Percentiles rank a stretch among this genome's conserved stretches.
Evolutionary conservation across 2,113 vertebrate species (phyloP).

Genomic region (Urocynchramus pylzowi): DNA sequence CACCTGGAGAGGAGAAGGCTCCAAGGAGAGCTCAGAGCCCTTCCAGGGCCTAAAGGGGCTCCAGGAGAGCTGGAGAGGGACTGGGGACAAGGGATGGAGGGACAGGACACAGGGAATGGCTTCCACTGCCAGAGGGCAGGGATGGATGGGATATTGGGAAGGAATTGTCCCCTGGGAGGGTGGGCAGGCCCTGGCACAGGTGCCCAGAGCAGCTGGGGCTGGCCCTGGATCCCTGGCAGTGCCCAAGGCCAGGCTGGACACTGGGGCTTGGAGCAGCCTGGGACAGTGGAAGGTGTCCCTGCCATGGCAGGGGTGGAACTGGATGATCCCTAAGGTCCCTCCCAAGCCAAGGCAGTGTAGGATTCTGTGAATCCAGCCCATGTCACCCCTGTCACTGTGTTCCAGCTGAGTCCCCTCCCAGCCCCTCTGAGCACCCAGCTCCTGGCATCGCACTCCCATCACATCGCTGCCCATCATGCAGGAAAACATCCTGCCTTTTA

Average conservation of each 20-base stretch:
- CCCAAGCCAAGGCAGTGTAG: no score
- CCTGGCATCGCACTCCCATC: not conserved
- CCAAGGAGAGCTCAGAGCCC: not conserved
- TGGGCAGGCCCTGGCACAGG: not conserved
- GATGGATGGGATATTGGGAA: not conserved
- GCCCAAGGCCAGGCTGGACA: not conserved
- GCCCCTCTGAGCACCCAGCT: not conserved
- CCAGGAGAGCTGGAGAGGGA: not conserved
- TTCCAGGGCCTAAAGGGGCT: accelerated
- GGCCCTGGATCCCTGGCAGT: not conserved
- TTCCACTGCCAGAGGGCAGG: not conserved
- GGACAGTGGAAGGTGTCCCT: not conserved
- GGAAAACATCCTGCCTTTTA: not conserved
- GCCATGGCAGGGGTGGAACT: not conserved
- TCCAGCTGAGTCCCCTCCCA: not conserved
- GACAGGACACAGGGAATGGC: not conserved
- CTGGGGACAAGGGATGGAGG: not conserved
- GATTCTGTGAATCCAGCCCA: not conserved
- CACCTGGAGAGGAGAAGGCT: not conserved
- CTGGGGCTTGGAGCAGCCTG: not conserved
- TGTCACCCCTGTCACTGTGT: not conserved
- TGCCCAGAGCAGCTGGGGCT: not conserved
- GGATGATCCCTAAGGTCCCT: not conserved
- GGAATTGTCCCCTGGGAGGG: not conserved
- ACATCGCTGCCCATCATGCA: not conserved